A percentile compares a stretch with the other conserved stretches of the same genome.
Evolutionary conservation across 2,888 invertebrate genomes (phyloP).

Genomic region (Steinernema scapterisci): DNA sequence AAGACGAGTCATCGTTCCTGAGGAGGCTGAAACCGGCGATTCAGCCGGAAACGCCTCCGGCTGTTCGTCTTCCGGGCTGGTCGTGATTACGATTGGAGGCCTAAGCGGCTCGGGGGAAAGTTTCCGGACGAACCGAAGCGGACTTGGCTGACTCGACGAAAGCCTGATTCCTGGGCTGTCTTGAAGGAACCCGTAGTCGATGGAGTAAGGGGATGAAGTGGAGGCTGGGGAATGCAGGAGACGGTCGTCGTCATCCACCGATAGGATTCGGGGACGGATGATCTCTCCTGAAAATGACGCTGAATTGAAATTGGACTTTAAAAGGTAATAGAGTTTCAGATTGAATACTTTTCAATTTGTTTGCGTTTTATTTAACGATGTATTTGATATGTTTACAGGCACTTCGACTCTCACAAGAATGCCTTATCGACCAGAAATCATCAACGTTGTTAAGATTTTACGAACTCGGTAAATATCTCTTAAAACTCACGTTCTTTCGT

Average conservation of each 20-base stretch:
- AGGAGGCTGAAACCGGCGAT: constrained; percentile 1
- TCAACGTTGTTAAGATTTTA: too few relatives aligned
- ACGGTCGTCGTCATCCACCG: not conserved
- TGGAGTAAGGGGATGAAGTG: not conserved
- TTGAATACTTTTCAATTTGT: too few relatives aligned
- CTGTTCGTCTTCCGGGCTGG: not conserved
- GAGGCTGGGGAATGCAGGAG: not conserved
- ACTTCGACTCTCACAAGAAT: not conserved
- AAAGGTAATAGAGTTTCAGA: too few relatives aligned
- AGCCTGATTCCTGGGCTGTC: constrained; percentile 19
- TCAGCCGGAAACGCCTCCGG: not conserved
- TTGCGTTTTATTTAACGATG: too few relatives aligned
- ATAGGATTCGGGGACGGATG: constrained; percentile 14
- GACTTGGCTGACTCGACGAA: not conserved
- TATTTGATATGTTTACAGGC: not conserved
- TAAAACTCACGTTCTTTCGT: not conserved
- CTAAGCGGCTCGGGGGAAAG: not conserved
- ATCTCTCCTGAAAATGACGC: constrained; percentile 2
- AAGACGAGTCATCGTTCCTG: not conserved
- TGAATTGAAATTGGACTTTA: too few relatives aligned
- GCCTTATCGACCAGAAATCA: too few relatives aligned
- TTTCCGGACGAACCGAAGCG: constrained; percentile 1
- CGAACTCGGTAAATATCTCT: not conserved
- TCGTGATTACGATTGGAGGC: constrained; percentile 24
- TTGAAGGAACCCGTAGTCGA: constrained; percentile 30